Evolutionary conservation across 64 coral and sea anemone genomes (phyloP).

Genomic region (Stichodactyla helianthus): DNA sequence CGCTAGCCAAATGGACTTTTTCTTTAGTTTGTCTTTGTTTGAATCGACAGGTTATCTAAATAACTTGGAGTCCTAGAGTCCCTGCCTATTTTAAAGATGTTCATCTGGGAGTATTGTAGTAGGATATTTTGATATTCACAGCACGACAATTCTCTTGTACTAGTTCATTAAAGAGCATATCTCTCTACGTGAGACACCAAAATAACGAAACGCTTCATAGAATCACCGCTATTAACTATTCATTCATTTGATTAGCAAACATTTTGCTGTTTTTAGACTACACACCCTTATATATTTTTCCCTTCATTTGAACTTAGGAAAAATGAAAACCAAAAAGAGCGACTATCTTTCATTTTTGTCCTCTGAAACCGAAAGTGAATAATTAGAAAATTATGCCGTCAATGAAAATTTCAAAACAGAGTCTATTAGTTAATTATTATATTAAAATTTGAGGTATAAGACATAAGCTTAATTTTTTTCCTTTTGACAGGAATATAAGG

Average conservation of each 20-base stretch:
- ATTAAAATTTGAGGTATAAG: background rate
- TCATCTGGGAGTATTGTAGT: background rate
- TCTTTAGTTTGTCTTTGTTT: background rate
- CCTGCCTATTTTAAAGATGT: background rate
- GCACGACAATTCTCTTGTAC: background rate
- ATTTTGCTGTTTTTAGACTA: background rate
- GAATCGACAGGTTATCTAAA: background rate
- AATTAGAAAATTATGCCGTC: too few relatives aligned
- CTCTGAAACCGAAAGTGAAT: background rate
- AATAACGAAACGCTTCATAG: constrained; percentile 3
- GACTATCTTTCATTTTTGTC: background rate
- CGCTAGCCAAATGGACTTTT: background rate
- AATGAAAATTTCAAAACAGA: too few relatives aligned
- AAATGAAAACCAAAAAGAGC: background rate
- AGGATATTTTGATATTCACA: background rate
- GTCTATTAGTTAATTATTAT: too few relatives aligned
- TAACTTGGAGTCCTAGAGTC: background rate
- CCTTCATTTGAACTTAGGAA: background rate
- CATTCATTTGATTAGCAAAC: background rate
- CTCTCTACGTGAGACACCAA: background rate
- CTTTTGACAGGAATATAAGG: too few relatives aligned
- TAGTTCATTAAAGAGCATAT: constrained; percentile 7
- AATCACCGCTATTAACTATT: background rate
- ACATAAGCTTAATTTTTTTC: too few relatives aligned
- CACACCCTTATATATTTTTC: background rate